phyloP scores from a whole-genome alignment of 2,797 vertebrate genomes.

The Epinephelus coioides region DNA sequence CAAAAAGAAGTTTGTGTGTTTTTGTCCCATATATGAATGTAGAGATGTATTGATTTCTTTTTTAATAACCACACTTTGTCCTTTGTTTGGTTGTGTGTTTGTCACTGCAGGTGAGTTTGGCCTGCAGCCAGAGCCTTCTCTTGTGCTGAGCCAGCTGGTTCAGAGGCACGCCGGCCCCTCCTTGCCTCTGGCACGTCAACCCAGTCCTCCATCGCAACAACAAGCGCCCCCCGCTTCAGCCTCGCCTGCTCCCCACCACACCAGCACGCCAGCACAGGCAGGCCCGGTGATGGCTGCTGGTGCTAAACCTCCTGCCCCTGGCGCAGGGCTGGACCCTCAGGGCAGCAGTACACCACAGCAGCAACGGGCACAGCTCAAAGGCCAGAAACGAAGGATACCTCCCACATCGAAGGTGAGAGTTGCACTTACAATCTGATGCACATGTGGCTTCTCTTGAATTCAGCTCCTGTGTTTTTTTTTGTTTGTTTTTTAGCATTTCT shows the following conservation, averaged over 20 bases:
- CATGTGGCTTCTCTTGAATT: background rate
- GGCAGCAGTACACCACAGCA: slow-evolving; percentile 84
- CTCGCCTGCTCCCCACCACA: slow-evolving; percentile 75
- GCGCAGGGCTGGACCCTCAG: slow-evolving; percentile 85
- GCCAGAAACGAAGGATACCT: slow-evolving; percentile 92
- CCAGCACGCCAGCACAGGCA: slow-evolving; percentile 63
- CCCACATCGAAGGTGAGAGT: slow-evolving; percentile 91
- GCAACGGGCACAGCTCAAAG: slow-evolving; percentile 92
- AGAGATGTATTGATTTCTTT: too few relatives aligned
- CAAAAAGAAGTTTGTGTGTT: background rate
- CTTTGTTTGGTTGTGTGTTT: slow-evolving; percentile 47
- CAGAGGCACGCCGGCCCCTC: slow-evolving; percentile 89
- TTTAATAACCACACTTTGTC: background rate
- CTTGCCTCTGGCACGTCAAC: slow-evolving; percentile 81
- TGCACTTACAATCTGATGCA: background rate
- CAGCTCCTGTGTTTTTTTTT: background rate
- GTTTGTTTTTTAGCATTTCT: too few relatives aligned
- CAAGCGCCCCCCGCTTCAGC: slow-evolving; percentile 75
- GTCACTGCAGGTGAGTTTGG: slow-evolving; percentile 89
- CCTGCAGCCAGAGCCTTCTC: slow-evolving; percentile 96
- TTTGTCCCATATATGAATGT: background rate
- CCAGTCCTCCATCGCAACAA: slow-evolving; percentile 85
- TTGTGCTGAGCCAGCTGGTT: slow-evolving; percentile 94
- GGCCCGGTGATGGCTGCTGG: slow-evolving; percentile 64
- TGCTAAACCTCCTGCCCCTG: slow-evolving; percentile 80